Percentiles rank a stretch among this genome's conserved stretches.
phyloP scores from a whole-genome alignment of 2,797 vertebrate genomes.

The Pelobates cultripes region DNA sequence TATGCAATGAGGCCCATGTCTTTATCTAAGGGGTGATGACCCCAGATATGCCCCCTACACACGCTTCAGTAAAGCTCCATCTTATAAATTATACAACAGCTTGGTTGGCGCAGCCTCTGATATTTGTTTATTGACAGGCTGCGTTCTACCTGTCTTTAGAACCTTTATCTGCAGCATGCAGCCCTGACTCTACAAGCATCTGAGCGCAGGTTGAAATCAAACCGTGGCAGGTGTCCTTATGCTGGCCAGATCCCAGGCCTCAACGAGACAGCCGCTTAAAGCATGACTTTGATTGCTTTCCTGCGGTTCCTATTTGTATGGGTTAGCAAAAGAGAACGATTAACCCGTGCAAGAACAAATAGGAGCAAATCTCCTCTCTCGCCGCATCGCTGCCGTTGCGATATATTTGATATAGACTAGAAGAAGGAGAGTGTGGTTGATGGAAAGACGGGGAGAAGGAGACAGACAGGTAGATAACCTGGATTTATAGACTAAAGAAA shows the following conservation, averaged over 20 bases:
- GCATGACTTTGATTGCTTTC: slow-evolving; percentile 3
- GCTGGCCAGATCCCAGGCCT: slow-evolving; percentile 4
- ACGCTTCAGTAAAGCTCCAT: slow-evolving; percentile 11
- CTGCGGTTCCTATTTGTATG: not conserved
- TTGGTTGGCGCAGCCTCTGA: slow-evolving; percentile 36
- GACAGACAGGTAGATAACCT: not conserved
- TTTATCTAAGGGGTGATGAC: not conserved
- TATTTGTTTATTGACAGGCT: slow-evolving; percentile 35
- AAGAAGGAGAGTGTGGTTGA: not conserved
- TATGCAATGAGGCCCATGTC: not conserved
- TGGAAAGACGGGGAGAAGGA: not conserved
- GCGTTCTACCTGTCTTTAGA: slow-evolving; percentile 25
- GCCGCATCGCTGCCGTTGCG: not conserved
- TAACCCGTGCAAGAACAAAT: not conserved
- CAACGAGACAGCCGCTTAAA: slow-evolving; percentile 13
- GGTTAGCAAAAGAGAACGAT: not conserved
- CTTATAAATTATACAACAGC: slow-evolving; percentile 49
- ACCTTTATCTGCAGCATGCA: slow-evolving; percentile 44
- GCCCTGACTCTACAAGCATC: slow-evolving; percentile 22
- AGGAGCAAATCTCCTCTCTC: not conserved
- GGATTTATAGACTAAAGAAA: too few species aligned
- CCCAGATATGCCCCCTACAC: not conserved
- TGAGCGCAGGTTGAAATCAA: slow-evolving; percentile 30
- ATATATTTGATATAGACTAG: not conserved
- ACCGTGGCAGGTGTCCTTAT: slow-evolving; percentile 17